Percentiles rank a stretch among this genome's conserved stretches.
Conservation (phyloP, 37 sponge, comb jelly and placozoan genomes). For the Aphrocallistes beatrix region DNA sequence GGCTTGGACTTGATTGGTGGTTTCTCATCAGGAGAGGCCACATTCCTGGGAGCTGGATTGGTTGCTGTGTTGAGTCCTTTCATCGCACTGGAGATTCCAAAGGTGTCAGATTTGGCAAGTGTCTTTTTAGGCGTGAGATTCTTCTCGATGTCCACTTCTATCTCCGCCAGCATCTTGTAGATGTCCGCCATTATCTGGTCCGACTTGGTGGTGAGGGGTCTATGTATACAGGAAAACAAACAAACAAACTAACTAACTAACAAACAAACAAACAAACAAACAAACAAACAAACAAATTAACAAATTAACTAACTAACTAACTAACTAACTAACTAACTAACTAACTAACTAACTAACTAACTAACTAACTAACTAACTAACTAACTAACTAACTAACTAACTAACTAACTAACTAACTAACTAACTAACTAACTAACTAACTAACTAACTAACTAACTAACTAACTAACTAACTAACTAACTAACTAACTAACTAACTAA, state of each 20-base stretch:
- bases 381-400: not conserved
- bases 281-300: not conserved
- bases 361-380: not conserved
- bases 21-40: not conserved
- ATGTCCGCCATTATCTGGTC: not conserved
- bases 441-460: not conserved
- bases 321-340: not conserved
- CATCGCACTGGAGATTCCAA: not conserved
- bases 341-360: not conserved
- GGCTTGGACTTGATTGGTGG: constrained; percentile 1
- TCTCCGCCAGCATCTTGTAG: not conserved
- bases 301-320: not conserved
- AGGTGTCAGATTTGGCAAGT: not conserved
- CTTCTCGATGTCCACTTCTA: not conserved
- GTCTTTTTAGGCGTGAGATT: not conserved
- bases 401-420: not conserved
- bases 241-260: not conserved
- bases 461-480: too few relatives aligned
- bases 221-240: not conserved
- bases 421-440: not conserved
- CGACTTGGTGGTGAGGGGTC: not conserved
- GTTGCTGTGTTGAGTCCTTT: not conserved
- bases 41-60: not conserved
- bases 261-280: not conserved
- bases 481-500: too few relatives aligned